Conservation (phyloP, 2,113 vertebrate species). For the Struthidea cinerea region DNA sequence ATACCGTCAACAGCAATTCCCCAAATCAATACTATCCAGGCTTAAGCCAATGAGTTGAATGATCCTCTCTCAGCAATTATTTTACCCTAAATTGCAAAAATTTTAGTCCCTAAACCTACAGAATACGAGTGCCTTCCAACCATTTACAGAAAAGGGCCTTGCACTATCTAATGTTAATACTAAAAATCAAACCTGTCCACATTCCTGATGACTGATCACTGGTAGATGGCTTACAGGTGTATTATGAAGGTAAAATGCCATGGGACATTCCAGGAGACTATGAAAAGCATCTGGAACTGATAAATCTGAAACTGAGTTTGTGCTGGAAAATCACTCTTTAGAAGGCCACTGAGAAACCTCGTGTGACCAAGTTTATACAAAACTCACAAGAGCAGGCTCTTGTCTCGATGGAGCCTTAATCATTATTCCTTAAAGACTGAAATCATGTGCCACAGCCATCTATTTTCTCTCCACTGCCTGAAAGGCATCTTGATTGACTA, state of each 20-base stretch:
- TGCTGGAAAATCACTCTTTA: not conserved
- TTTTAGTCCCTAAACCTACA: not conserved
- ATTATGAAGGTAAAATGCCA: not conserved
- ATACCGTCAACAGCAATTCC: not conserved
- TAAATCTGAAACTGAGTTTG: not conserved
- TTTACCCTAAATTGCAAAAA: not conserved
- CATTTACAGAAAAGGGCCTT: not conserved
- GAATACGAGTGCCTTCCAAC: not conserved
- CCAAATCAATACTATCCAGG: not conserved
- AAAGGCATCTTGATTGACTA: not conserved
- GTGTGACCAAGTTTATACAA: not conserved
- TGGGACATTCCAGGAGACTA: not conserved
- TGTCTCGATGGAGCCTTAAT: not conserved
- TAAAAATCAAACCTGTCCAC: not conserved
- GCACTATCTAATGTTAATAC: not conserved
- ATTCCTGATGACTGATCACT: not conserved
- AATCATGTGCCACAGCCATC: not conserved
- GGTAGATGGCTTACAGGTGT: not conserved
- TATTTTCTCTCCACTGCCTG: not conserved
- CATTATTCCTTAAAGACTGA: not conserved
- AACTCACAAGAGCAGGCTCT: not conserved
- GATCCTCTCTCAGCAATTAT: not conserved
- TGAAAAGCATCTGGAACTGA: not conserved
- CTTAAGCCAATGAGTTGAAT: not conserved
- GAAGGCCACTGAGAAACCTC: not conserved